Evolutionary conservation across 2,797 vertebrate species (phyloP).

Genomic region (Pipistrellus pygmaeus): DNA sequence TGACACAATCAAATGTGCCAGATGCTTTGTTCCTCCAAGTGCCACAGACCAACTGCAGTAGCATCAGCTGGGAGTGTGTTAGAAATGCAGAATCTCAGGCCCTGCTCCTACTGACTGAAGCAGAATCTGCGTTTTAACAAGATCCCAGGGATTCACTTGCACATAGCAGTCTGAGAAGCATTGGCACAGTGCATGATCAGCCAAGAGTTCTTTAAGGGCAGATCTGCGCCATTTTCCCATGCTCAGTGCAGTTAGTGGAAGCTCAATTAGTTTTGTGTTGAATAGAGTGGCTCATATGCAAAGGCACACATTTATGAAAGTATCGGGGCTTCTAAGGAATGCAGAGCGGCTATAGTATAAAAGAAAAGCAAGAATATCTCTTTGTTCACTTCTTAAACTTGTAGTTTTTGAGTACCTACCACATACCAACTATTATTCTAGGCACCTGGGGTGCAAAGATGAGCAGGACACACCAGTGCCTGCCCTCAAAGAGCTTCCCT

Average conservation of each 20-base stretch:
- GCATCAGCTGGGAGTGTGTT: not conserved
- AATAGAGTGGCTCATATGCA: not conserved
- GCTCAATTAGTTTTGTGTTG: not conserved
- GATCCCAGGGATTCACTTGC: not conserved
- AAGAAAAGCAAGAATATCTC: not conserved
- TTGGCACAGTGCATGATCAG: not conserved
- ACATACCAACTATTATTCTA: not conserved
- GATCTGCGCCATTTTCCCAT: not conserved
- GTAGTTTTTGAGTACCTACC: not conserved
- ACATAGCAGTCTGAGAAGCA: not conserved
- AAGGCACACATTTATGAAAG: not conserved
- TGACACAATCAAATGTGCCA: not conserved
- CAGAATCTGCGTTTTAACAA: constrained; percentile 37
- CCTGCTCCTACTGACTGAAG: not conserved
- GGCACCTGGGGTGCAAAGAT: not conserved
- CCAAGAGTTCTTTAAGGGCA: not conserved
- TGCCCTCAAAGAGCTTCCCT: not conserved
- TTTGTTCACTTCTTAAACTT: not conserved
- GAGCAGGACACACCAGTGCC: not conserved
- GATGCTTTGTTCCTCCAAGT: not conserved
- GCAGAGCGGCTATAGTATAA: not conserved
- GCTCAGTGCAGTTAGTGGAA: not conserved
- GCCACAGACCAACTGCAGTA: not conserved
- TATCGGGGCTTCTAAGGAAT: not conserved
- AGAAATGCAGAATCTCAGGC: not conserved